Conservation (phyloP, 1,140 invertebrate species). For the Drosophila quadrilineata region DNA sequence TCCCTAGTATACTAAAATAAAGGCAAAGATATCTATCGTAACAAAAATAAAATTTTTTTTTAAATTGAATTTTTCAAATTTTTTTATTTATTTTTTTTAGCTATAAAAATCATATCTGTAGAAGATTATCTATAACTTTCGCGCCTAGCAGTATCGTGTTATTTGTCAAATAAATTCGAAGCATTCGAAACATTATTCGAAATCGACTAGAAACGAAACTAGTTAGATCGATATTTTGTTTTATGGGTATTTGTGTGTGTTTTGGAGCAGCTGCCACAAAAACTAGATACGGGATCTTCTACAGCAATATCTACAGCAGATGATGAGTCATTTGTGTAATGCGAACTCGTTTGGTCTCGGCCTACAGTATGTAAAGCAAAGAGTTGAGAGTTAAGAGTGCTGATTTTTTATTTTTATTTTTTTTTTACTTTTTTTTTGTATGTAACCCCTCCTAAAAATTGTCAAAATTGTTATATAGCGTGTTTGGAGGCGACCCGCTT, state of each 20-base stretch:
- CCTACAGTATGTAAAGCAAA: too few relatives aligned
- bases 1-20: too few relatives aligned
- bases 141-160: slow-evolving; percentile 12
- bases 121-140: slow-evolving; percentile 26
- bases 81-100: too few relatives aligned
- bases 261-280: slow-evolving; percentile 39
- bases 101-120: too few relatives aligned
- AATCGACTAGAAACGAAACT: slow-evolving; percentile 17
- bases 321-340: slow-evolving; percentile 63
- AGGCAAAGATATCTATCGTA: too few relatives aligned
- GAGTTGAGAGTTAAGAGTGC: too few relatives aligned
- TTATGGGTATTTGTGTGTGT: too few relatives aligned
- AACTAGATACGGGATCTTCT: slow-evolving; percentile 5
- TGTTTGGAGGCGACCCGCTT: slow-evolving; percentile 41
- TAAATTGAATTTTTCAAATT: too few relatives aligned
- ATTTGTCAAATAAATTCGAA: slow-evolving; percentile 7
- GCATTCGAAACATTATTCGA: too few relatives aligned
- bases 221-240: slow-evolving; percentile 8
- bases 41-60: too few relatives aligned
- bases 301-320: slow-evolving; percentile 15
- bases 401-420: too few relatives aligned
- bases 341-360: slow-evolving; percentile 63
- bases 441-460: slow-evolving; percentile 51
- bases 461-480: slow-evolving; percentile 76
- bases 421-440: too few relatives aligned